Evolutionary conservation across 1,140 invertebrate species (phyloP), one percentile per base, ranked within the genome.

Genomic region (Zaprionus vittiger): DNA sequence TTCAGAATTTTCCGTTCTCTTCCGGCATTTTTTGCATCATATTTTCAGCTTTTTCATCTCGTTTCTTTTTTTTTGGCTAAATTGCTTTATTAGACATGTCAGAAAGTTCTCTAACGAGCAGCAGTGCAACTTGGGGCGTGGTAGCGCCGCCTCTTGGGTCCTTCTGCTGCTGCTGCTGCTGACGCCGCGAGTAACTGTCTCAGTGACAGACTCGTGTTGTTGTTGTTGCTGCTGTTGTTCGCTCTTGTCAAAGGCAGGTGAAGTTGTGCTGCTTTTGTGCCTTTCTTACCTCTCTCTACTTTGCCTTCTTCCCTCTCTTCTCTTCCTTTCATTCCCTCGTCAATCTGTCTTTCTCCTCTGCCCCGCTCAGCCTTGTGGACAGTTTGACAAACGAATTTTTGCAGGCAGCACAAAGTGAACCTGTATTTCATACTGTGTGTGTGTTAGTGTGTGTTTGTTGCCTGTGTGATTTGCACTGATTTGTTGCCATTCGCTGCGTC

Each of bases 381-480:
- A 65, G 69, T 37, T 70, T 72, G 74, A 77, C 69, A 73, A 77
- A 73, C 74, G 69, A 77, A 77, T 73, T 38, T 44, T 38, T 20
- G 31, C 22, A 66, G 44, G 41, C 57, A 60, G 55, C n/a, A 69
- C 22, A 67, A 38, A 63, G 47, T 22, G 20, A 14, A 12, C 9
- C 47, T 5, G 47, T 24, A 20, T 24, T n/a, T 15, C 4, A 38
- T 12, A 14, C 14, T 38, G 7, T 17, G 7, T 47, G 41, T 65
- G 15, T 37, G 15, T 20, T 55, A 22, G 31, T 31, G 31, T 31
- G 49, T 38, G 54, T 63, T 73, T 78, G 37, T 80, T 87, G 80
- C 80, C 73, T 64, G 68, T 77, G 61, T 86, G 84, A 87, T 89
- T 89, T 89, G 84, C 70, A 72, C 79, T 89, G 84, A 89, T 90